phyloP scores from a whole-genome alignment of 2,888 invertebrate genomes.

The Drosophila cyrtoloma region DNA sequence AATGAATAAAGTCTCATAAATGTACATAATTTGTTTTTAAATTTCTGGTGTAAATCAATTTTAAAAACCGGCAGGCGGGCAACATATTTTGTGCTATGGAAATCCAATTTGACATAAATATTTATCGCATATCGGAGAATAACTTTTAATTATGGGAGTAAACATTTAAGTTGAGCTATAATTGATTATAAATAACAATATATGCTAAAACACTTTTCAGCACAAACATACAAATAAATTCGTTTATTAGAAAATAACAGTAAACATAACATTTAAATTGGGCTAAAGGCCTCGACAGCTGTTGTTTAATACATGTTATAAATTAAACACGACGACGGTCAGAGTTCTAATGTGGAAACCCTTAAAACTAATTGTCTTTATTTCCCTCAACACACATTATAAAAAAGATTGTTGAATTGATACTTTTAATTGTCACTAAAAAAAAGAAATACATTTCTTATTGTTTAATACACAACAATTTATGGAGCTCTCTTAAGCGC shows the following conservation, averaged over 20 bases:
- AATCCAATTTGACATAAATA: background rate
- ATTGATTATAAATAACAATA: background rate
- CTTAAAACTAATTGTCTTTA: background rate
- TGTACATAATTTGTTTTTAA: background rate
- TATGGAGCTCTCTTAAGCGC: conserved; percentile 9
- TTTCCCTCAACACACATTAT: background rate
- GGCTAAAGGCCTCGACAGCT: background rate
- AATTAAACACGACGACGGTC: background rate
- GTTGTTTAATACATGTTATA: background rate
- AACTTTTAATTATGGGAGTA: background rate
- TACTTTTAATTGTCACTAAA: background rate
- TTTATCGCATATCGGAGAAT: background rate
- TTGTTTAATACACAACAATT: conserved; percentile 8
- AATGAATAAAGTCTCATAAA: background rate
- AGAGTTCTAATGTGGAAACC: background rate
- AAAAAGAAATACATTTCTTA: background rate
- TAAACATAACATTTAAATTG: conserved; percentile 1
- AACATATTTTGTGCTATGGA: background rate
- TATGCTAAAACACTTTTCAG: background rate
- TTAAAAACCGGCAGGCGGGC: background rate
- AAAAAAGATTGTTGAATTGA: background rate
- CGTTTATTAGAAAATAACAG: background rate
- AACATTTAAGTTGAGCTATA: background rate
- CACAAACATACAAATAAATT: background rate
- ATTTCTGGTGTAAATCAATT: background rate